These are phyloP conservation scores for Artemisiospiza belli DNA, from an alignment of 2,113 vertebrate genomes.

Conservation along the genomic window DNA sequence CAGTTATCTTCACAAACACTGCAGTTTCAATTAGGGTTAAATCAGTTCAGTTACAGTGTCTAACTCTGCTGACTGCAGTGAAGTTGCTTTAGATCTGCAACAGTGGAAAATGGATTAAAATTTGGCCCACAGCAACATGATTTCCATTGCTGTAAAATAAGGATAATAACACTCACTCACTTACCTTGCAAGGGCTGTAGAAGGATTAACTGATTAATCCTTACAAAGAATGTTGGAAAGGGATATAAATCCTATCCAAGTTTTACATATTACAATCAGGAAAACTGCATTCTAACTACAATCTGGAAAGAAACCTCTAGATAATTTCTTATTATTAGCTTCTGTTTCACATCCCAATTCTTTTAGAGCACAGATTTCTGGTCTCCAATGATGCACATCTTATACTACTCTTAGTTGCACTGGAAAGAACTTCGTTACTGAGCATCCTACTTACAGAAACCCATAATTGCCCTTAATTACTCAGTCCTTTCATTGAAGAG, in stretches of 20 bases:
- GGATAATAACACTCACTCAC: constrained; percentile 41
- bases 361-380: not conserved
- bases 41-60: constrained; percentile 20
- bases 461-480: constrained; percentile 31
- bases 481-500: constrained; percentile 6
- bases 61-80: constrained; percentile 15
- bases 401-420: not conserved
- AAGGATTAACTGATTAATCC: constrained; percentile 64
- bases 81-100: constrained; percentile 28
- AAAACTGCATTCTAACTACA: constrained; percentile 22
- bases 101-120: constrained; percentile 45
- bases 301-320: constrained; percentile 7
- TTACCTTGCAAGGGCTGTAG: constrained; percentile 34
- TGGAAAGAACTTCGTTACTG: not conserved
- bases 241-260: constrained; percentile 1
- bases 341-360: not conserved
- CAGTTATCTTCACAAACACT: not conserved
- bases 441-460: constrained; percentile 12
- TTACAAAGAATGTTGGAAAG: constrained; percentile 18
- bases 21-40: constrained; percentile 9
- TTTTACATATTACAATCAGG: not conserved
- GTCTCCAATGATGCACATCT: not conserved
- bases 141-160: constrained; percentile 15
- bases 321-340: not conserved
- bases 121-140: constrained; percentile 23